Evolutionary conservation across 2,888 invertebrate genomes (phyloP), one percentile per base, ranked within the genome.

Genomic region (Epirrhoe tristata): DNA sequence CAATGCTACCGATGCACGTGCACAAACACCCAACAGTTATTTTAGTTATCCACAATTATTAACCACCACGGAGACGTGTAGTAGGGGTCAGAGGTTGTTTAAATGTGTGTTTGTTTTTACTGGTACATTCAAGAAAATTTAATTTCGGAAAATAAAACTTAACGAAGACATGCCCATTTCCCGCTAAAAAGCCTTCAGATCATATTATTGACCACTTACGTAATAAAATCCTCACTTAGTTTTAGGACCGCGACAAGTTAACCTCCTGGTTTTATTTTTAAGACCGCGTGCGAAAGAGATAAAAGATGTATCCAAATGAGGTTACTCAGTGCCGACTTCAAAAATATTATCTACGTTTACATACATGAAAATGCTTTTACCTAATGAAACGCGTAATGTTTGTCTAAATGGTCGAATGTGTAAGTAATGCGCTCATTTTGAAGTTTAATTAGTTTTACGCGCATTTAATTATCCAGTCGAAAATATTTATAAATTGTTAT

Each of bases 361-460:
- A 61, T 61, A 68, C 67, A 68, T 46, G 64, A 58, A 68, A 64
- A 68, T 61, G 63, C 68, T 68, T 68, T 59, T 55, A 65, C 43
- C 39, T 68, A 68, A 64, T 68, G 67, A 68, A 66, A 58, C 52
- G 56, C 57, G 53, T 64, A 57, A 63, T 51, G 55, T 57, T 31
- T 24, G 63, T 52, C 24, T 31, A 43, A 64, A 64, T 54, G 67
- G 32, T 17, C 24, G 34, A 5, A 46, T 53, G 8, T 16, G 32
- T 34, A 6, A 34, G 17, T 60, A 50, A 60, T 63, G 57, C 14
- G 36, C 39, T 61, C 50, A 54, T 61, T 67, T 58, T 43, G 24
- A 17, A 55, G 64, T 53, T 63, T 61, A 64, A 64, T 61, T 61
- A 10, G 14, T 55, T 57, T 61, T 56, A 39, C 31, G 53, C 5